Evolutionary conservation across 53 echinoderm and acorn worm species (phyloP), one percentile per base, ranked within the genome.

Genomic region (Astropecten irregularis): DNA sequence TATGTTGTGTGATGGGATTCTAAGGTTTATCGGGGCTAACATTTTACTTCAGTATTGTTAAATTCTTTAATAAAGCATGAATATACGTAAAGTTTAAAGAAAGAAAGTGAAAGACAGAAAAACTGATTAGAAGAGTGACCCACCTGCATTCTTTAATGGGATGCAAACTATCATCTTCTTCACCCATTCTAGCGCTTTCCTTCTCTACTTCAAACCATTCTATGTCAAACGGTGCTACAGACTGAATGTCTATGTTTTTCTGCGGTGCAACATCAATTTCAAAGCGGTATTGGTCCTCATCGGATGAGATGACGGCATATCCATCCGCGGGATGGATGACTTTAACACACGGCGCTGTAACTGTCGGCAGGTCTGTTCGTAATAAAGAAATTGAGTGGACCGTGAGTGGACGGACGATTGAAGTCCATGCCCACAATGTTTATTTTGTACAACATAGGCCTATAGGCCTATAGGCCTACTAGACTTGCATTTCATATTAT

Each of bases 61-160:
- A n/a, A n/a, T n/a, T n/a, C n/a, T n/a, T n/a, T n/a, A n/a, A n/a
- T n/a, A n/a, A n/a, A n/a, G n/a, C n/a, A n/a, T n/a, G n/a, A n/a
- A n/a, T n/a, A n/a, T n/a, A n/a, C n/a, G n/a, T n/a, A n/a, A n/a
- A n/a, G n/a, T n/a, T n/a, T n/a, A n/a, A n/a, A n/a, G n/a, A n/a
- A n/a, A n/a, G n/a, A n/a, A n/a, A n/a, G n/a, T n/a, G n/a, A n/a
- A n/a, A n/a, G n/a, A n/a, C n/a, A n/a, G n/a, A n/a, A n/a, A 39
- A 3, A 39, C 31, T 22, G 26, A 66, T 66, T 4, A 38, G 38
- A 39, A 20, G 42, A 68, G 0, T 38, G n/a, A 42, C 84, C 70
- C 52, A 84, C 84, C 58, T 54, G 42, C 84, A 84, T 11, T 69
- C 56, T n/a, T 65, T 28, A 14, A 83, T 66, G 13, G 21, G 53